A percentile compares a stretch with the other conserved stretches of the same genome.
These are phyloP conservation scores for Odontomachus brunneus DNA, from an alignment of 1,140 invertebrate species.

Conservation along the genomic window DNA sequence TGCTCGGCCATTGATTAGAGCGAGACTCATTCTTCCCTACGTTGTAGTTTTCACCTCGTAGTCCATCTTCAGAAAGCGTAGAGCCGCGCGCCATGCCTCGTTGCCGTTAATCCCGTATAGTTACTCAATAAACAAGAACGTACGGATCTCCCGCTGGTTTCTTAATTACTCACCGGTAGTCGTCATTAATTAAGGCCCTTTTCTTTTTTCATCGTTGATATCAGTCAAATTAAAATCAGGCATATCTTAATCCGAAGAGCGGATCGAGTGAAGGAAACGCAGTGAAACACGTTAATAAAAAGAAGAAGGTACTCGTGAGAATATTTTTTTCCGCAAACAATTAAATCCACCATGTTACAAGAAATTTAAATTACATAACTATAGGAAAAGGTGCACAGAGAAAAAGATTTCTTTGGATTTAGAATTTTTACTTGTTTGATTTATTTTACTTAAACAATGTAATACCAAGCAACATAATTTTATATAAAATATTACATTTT, in stretches of 20 bases:
- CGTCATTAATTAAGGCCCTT: slow-evolving; percentile 11
- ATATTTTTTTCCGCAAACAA: background rate
- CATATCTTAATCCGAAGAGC: background rate
- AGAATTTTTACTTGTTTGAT: too few relatives aligned
- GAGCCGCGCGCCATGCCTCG: slow-evolving; percentile 65
- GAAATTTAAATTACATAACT: too few relatives aligned
- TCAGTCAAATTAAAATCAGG: slow-evolving; percentile 15
- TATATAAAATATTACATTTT: too few relatives aligned
- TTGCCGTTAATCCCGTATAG: slow-evolving; percentile 67
- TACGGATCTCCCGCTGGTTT: slow-evolving; percentile 26
- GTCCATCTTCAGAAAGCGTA: slow-evolving; percentile 73
- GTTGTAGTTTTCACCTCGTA: slow-evolving; percentile 69
- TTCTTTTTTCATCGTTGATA: background rate
- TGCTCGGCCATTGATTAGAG: slow-evolving; percentile 43
- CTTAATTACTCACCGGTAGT: background rate
- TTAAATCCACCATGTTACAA: too few relatives aligned
- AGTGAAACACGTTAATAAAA: background rate
- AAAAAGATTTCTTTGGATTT: too few relatives aligned
- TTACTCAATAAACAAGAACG: slow-evolving; percentile 67
- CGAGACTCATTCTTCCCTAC: slow-evolving; percentile 60
- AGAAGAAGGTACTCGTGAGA: background rate
- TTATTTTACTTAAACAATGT: too few relatives aligned
- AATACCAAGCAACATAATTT: too few relatives aligned
- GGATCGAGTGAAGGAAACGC: background rate
- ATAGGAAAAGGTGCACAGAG: too few relatives aligned